Percentiles rank a stretch among this genome's conserved stretches.
phyloP scores from a whole-genome alignment of 2,113 vertebrate species.

The Gymnogyps californianus region DNA sequence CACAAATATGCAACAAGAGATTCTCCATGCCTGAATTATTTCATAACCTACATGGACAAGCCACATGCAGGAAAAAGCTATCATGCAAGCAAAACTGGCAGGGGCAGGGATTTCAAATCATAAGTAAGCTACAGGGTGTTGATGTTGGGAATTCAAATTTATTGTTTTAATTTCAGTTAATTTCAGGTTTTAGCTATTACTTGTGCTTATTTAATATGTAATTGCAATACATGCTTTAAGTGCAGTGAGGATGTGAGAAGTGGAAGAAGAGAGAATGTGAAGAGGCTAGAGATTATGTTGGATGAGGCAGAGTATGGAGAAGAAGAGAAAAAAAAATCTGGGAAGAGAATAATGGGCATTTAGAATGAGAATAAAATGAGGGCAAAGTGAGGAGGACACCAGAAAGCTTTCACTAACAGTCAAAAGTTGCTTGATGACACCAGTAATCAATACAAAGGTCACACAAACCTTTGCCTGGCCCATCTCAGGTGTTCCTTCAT shows the following conservation, averaged over 20 bases:
- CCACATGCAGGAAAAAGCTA: background rate
- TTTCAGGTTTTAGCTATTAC: background rate
- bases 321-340: background rate
- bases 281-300: background rate
- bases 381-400: background rate
- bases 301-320: background rate
- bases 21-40: background rate
- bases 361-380: background rate
- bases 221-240: background rate
- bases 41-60: background rate
- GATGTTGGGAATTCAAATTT: background rate
- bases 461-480: background rate
- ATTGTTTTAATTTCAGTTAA: background rate
- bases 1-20: background rate
- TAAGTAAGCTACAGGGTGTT: background rate
- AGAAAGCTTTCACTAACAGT: background rate
- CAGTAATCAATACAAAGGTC: background rate
- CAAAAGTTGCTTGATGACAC: background rate
- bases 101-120: background rate
- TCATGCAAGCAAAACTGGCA: background rate
- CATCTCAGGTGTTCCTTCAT: background rate
- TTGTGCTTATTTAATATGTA: background rate
- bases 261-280: background rate
- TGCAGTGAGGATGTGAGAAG: background rate
- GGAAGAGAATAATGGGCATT: background rate